Conservation (phyloP, 2,113 vertebrate species). For the Ammospiza nelsoni region DNA sequence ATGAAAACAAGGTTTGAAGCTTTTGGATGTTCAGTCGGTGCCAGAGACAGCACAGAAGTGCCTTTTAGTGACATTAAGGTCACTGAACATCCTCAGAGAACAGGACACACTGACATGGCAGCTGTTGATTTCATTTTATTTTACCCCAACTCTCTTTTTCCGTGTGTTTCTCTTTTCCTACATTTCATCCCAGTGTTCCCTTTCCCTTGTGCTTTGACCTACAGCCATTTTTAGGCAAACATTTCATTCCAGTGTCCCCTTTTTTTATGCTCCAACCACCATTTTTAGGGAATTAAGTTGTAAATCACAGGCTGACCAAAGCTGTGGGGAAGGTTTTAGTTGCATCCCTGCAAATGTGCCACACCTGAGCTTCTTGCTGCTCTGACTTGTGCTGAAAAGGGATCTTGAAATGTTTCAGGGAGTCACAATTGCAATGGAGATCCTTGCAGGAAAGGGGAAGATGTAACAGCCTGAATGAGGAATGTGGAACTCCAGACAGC, state of each 20-base stretch:
- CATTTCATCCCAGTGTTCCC: background rate
- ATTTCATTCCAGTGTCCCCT: background rate
- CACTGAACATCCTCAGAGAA: background rate
- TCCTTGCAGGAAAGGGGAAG: background rate
- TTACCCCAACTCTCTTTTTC: background rate
- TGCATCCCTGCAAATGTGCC: background rate
- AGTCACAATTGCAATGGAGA: background rate
- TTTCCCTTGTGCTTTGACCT: background rate
- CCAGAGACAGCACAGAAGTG: background rate
- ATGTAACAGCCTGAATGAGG: too few species aligned
- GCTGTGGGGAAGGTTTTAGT: background rate
- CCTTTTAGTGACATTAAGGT: slow-evolving; percentile 1
- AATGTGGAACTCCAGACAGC: too few species aligned
- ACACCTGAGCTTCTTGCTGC: background rate
- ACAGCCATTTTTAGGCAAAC: background rate
- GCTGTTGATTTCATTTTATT: background rate
- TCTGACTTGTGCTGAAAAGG: background rate
- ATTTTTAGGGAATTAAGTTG: slow-evolving; percentile 16
- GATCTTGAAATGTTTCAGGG: background rate
- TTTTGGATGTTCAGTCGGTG: background rate
- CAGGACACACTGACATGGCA: background rate
- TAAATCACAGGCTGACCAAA: background rate
- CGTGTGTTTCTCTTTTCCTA: background rate
- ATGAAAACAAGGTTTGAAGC: background rate
- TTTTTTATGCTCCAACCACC: background rate